Conservation (phyloP, 2,888 invertebrate genomes). For the Hoplodrina blanda region DNA sequence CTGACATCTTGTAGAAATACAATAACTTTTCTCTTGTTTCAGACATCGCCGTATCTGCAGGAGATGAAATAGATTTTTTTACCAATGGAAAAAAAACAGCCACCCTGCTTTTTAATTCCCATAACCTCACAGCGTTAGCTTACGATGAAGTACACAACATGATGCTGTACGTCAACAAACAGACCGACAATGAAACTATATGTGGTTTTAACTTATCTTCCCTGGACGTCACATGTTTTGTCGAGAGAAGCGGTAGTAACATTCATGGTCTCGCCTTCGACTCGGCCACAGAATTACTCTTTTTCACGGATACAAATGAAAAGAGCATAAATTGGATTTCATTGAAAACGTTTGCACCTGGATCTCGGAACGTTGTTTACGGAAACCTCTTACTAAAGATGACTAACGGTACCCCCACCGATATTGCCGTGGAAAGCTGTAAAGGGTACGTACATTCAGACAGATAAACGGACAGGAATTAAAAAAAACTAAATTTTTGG, state of each 20-base stretch:
- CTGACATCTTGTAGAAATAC: too few species aligned
- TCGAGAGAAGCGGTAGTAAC: slow-evolving; percentile 89
- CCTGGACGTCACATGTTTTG: slow-evolving; percentile 80
- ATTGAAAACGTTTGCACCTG: slow-evolving; percentile 67
- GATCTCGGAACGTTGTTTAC: slow-evolving; percentile 74
- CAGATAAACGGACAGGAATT: too few species aligned
- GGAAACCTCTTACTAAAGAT: slow-evolving; percentile 82
- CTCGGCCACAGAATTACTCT: slow-evolving; percentile 92
- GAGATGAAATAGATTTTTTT: slow-evolving; percentile 90
- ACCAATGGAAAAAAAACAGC: slow-evolving; percentile 76
- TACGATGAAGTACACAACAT: slow-evolving; percentile 92
- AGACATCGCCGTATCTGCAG: slow-evolving; percentile 94
- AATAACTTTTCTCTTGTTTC: slow-evolving; percentile 84
- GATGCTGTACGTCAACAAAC: slow-evolving; percentile 92
- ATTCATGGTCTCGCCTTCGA: slow-evolving; percentile 95
- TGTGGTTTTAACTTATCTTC: slow-evolving; percentile 77
- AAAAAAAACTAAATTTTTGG: too few species aligned
- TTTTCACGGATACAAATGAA: slow-evolving; percentile 94
- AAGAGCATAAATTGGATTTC: slow-evolving; percentile 91
- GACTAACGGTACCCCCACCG: slow-evolving; percentile 92
- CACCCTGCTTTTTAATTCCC: not conserved
- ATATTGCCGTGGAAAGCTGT: slow-evolving; percentile 95
- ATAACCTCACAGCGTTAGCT: slow-evolving; percentile 91
- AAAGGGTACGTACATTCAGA: slow-evolving; percentile 90
- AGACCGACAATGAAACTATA: slow-evolving; percentile 91